Evolutionary conservation across 2,113 vertebrate species (phyloP).

Genomic region (Cavia porcellus): DNA sequence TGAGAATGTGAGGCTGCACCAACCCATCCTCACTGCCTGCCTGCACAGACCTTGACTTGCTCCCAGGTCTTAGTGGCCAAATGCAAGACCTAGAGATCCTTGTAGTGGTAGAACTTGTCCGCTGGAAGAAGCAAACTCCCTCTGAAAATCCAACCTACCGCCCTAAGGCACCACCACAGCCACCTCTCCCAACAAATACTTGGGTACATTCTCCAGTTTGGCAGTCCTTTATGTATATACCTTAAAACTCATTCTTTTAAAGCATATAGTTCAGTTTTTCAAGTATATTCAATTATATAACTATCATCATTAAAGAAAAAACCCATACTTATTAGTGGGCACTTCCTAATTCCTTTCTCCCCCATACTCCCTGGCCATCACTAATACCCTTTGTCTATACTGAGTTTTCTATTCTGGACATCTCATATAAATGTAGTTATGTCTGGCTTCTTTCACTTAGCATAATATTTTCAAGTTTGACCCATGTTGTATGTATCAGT

Average conservation of each 20-base stretch:
- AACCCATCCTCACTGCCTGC: background rate
- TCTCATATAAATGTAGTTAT: background rate
- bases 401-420: background rate
- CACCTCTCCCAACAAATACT: constrained; percentile 79
- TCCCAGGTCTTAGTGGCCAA: constrained; percentile 96
- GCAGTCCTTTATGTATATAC: background rate
- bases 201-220: background rate
- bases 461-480: background rate
- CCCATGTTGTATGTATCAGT: background rate
- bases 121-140: constrained; percentile 95
- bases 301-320: background rate
- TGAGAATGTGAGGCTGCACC: background rate
- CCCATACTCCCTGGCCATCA: background rate
- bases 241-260: background rate
- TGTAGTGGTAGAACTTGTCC: constrained; percentile 99
- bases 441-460: background rate
- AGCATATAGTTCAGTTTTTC: background rate
- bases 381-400: background rate
- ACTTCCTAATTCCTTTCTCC: background rate
- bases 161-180: constrained; percentile 91
- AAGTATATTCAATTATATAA: background rate
- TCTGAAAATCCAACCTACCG: constrained; percentile 93
- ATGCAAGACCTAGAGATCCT: constrained; percentile 97
- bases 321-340: background rate
- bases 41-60: constrained; percentile 88